Conservation (phyloP, 2,888 invertebrate species). For the Volucella inflata region DNA sequence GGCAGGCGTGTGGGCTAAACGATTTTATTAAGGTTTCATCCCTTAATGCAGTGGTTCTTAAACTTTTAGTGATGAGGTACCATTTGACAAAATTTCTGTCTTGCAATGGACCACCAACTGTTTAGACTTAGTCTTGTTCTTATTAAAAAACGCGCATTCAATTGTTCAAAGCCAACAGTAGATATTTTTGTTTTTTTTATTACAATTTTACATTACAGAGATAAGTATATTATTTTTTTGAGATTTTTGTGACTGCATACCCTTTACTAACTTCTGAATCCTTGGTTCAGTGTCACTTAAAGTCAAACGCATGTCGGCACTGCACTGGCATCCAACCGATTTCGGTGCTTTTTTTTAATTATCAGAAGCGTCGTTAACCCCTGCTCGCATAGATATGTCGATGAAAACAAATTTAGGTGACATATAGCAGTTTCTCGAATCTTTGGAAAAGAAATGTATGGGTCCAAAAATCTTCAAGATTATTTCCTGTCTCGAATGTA, state of each 20-base stretch:
- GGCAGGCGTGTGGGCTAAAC: too few relatives aligned
- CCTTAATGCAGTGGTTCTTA: too few relatives aligned
- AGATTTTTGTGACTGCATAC: slow-evolving; percentile 20
- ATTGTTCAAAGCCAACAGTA: too few relatives aligned
- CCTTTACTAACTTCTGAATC: slow-evolving; percentile 13
- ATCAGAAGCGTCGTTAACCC: slow-evolving; percentile 3
- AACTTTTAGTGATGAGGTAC: too few relatives aligned
- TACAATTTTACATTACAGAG: slow-evolving; percentile 13
- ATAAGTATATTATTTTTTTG: slow-evolving; percentile 2
- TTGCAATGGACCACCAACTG: too few relatives aligned
- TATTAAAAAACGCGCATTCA: too few relatives aligned
- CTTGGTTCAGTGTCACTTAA: slow-evolving; percentile 21
- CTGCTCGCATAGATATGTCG: slow-evolving; percentile 25
- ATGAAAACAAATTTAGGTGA: slow-evolving; percentile 29
- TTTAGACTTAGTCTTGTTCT: too few relatives aligned
- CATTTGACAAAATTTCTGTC: too few relatives aligned
- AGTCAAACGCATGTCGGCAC: slow-evolving; percentile 11
- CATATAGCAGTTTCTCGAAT: slow-evolving; percentile 25
- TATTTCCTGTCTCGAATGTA: slow-evolving; percentile 18
- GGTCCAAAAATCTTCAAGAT: slow-evolving; percentile 24
- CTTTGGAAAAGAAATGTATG: slow-evolving; percentile 20
- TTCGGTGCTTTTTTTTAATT: slow-evolving; percentile 14
- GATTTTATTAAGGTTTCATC: too few relatives aligned
- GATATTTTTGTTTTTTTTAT: too few relatives aligned
- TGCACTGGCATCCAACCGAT: slow-evolving; percentile 30